A percentile compares a stretch with the other conserved stretches of the same genome.
Conservation (phyloP, 2,888 invertebrate genomes). For the Thera obeliscata region DNA sequence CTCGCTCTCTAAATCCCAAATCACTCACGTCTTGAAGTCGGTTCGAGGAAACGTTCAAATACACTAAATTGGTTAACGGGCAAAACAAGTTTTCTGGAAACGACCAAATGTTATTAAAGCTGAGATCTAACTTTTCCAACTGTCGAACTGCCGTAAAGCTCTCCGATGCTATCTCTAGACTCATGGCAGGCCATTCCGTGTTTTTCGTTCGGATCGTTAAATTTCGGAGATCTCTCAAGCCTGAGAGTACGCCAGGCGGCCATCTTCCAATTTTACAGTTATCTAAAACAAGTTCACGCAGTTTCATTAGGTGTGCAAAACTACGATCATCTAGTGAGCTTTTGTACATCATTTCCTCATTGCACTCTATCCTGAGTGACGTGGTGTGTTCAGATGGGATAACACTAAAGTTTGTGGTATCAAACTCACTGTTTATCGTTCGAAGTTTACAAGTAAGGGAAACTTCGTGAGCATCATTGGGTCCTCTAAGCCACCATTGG, state of each 20-base stretch:
- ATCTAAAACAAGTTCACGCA: slow-evolving; percentile 92
- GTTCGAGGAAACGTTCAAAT: slow-evolving; percentile 94
- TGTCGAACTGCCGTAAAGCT: slow-evolving; percentile 91
- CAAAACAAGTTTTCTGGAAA: slow-evolving; percentile 94
- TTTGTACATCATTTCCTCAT: slow-evolving; percentile 91
- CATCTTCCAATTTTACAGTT: slow-evolving; percentile 94
- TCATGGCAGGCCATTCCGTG: slow-evolving; percentile 93
- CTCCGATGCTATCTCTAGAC: slow-evolving; percentile 91
- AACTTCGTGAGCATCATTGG: slow-evolving; percentile 87
- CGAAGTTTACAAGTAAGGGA: slow-evolving; percentile 91
- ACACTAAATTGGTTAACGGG: slow-evolving; percentile 90
- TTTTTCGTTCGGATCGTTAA: slow-evolving; percentile 94
- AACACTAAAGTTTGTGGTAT: slow-evolving; percentile 94
- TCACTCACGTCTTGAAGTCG: slow-evolving; percentile 94
- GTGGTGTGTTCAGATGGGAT: slow-evolving; percentile 93
- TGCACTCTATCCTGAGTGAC: slow-evolving; percentile 91
- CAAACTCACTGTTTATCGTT: slow-evolving; percentile 94
- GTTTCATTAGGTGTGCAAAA: slow-evolving; percentile 91
- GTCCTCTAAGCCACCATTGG: slow-evolving; percentile 89
- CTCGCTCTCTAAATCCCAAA: slow-evolving; percentile 91
- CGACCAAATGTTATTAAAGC: slow-evolving; percentile 95
- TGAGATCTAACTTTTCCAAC: slow-evolving; percentile 92
- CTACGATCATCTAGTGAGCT: slow-evolving; percentile 91
- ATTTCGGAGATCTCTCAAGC: slow-evolving; percentile 92
- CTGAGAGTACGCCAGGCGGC: slow-evolving; percentile 91